Evolutionary conservation across 2,888 invertebrate species (phyloP), one percentile per base, ranked within the genome.

Genomic region (Auanema freiburgensis): DNA sequence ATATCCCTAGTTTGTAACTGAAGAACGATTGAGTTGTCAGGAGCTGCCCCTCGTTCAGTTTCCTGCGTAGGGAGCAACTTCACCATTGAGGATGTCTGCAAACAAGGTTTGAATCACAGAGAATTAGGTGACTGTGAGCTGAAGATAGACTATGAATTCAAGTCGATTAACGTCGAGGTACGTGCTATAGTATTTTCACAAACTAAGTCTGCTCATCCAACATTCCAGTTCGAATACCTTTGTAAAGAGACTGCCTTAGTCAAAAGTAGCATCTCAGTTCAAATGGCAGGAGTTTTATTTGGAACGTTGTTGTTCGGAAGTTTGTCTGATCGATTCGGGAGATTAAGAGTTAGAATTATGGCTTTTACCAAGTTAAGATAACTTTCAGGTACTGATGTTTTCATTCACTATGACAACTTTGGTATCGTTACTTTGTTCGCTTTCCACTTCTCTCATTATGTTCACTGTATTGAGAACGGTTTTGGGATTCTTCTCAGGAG

Each of bases 401-500:
- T 69, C 64, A 21, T 65, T 69, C 25, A 59, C 65, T 42, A 65
- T 69, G 60, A 65, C 61, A 0, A 66, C 67, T 1, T 14, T 53
- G 0, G 55, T 66, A 11, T 63, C 60, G 11, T 41, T 66, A 6
- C 21, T 62, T 46, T 55, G 53, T n/a, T 65, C 66, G 2, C 69
- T 67, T 59, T 61, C 78, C 14, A 43, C 53, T 24, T 57, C 67
- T 41, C 66, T 78, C 11, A 11, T 75, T 2, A 61, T 59, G 50
- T 83, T 81, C 53, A 81, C 82, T 0, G 55, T 77, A 24, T 55
- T 72, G 21, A 73, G 82, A 14, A 71, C 77, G 1, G 41, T 78
- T 16, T 71, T 79, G 18, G 74, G 75, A 0, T 54, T 77, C 23
- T 82, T 81, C 65, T 80, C 78, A 52, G 81, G 79, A 1, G 81